phyloP scores from a whole-genome alignment of 2,113 vertebrate species.

The Thermophis baileyi region DNA sequence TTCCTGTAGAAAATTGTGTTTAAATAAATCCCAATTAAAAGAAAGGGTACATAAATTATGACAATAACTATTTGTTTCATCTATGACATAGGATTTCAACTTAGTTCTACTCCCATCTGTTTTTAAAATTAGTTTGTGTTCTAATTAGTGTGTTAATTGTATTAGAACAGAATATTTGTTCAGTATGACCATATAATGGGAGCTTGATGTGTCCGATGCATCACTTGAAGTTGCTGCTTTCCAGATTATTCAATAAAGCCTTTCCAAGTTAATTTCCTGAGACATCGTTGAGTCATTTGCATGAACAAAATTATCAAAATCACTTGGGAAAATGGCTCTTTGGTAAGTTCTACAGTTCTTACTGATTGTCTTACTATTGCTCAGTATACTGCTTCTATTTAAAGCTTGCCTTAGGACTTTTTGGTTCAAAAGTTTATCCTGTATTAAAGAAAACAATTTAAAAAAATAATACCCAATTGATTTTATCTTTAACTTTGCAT shows the following conservation, averaged over 20 bases:
- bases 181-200: not conserved
- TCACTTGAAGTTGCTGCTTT: slow-evolving; percentile 22
- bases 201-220: slow-evolving; percentile 42
- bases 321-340: not conserved
- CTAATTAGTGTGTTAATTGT: not conserved
- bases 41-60: not conserved
- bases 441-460: not conserved
- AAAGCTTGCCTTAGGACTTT: not conserved
- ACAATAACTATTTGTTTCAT: not conserved
- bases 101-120: not conserved
- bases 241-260: slow-evolving; percentile 26
- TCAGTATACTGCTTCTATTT: not conserved
- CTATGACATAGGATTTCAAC: not conserved
- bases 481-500: not conserved
- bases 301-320: not conserved
- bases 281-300: not conserved
- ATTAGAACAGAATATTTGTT: not conserved
- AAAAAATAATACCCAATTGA: not conserved
- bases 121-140: not conserved
- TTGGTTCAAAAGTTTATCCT: not conserved
- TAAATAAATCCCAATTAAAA: not conserved
- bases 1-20: not conserved
- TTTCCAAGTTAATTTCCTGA: not conserved
- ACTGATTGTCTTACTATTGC: not conserved
- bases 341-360: not conserved